Conservation (phyloP, 35 echinoderm and acorn worm species). For the Acanthaster planci region DNA sequence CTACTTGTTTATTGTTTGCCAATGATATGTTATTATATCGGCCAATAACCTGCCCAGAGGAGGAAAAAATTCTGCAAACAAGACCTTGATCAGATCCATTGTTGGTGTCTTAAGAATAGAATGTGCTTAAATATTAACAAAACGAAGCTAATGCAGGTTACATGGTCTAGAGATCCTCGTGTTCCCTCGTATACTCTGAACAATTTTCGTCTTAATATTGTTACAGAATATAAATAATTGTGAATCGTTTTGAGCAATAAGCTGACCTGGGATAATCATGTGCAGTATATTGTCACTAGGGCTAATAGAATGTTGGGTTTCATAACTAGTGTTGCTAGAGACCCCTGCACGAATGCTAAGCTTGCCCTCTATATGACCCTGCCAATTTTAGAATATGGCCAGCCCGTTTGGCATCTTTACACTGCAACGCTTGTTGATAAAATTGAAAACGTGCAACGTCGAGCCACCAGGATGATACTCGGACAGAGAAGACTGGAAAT, state of each 20-base stretch:
- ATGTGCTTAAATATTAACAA: conserved; percentile 14
- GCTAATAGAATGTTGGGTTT: neutral
- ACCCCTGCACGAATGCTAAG: no score
- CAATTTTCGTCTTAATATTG: neutral
- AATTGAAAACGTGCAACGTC: no score
- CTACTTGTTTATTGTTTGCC: neutral
- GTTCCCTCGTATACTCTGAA: conserved; percentile 3
- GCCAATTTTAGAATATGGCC: no score
- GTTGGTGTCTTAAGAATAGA: neutral
- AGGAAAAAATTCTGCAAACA: conserved; percentile 4
- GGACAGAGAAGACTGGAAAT: no score
- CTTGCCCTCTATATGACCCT: no score
- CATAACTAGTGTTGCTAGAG: neutral
- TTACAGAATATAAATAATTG: conserved; percentile 4
- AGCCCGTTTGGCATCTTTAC: no score
- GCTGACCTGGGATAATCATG: conserved; percentile 14
- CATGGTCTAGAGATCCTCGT: neutral
- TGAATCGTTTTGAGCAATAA: conserved; percentile 7
- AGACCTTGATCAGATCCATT: neutral
- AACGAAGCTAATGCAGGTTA: conserved; percentile 14
- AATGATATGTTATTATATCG: neutral
- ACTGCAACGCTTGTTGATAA: no score
- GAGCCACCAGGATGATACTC: no score
- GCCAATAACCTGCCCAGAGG: neutral
- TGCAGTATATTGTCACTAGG: neutral